Conservation (phyloP, 53 echinoderm and acorn worm species). For the Echinarachnius parma region DNA sequence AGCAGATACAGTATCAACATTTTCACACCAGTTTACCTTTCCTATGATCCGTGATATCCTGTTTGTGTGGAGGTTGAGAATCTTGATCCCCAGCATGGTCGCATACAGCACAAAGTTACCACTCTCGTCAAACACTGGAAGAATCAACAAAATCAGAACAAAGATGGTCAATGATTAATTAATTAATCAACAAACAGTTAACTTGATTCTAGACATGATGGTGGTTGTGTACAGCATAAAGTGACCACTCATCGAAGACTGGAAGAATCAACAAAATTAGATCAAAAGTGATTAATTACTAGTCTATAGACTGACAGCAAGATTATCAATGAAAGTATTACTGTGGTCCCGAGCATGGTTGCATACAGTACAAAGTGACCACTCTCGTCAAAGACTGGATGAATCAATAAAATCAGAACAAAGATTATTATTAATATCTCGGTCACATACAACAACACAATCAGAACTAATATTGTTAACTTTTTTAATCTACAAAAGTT, state of each 20-base stretch:
- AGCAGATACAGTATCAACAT: too few relatives aligned
- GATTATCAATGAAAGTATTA: too few relatives aligned
- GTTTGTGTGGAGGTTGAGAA: slow-evolving; percentile 90
- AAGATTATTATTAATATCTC: not conserved
- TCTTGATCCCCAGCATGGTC: slow-evolving; percentile 95
- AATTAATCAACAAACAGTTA: too few relatives aligned
- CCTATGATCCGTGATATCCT: slow-evolving; percentile 81
- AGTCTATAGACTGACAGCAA: too few relatives aligned
- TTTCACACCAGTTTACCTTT: slow-evolving; percentile 89
- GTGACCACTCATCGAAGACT: too few relatives aligned
- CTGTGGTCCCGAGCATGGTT: slow-evolving; percentile 96
- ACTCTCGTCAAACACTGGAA: slow-evolving; percentile 93
- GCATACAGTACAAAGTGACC: slow-evolving; percentile 91
- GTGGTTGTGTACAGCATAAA: too few relatives aligned
- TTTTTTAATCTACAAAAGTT: too few relatives aligned
- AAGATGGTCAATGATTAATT: not conserved
- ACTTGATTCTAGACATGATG: too few relatives aligned
- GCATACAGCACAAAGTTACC: slow-evolving; percentile 91
- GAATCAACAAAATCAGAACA: slow-evolving; percentile 1
- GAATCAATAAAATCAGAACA: not conserved
- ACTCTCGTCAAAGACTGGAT: slow-evolving; percentile 90
- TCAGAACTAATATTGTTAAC: too few relatives aligned
- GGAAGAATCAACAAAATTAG: too few relatives aligned
- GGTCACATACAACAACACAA: too few relatives aligned
- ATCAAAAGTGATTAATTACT: too few relatives aligned